Percentiles rank a stretch among this genome's conserved stretches.
These are phyloP conservation scores for Crenichthys baileyi DNA, from an alignment of 2,797 vertebrate genomes.

Conservation along the genomic window DNA sequence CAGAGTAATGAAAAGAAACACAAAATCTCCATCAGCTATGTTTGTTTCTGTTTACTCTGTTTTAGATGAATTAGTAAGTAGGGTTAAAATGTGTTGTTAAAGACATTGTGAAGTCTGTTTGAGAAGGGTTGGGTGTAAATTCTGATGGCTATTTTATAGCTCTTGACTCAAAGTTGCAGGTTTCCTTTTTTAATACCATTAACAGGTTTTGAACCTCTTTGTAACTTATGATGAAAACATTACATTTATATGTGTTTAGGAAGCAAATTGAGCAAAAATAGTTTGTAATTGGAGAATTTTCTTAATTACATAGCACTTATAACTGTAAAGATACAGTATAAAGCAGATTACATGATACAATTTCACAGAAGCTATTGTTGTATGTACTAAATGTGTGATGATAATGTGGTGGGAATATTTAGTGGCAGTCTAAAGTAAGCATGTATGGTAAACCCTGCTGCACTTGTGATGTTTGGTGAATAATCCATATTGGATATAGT, in stretches of 20 bases:
- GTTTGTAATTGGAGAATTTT: conserved; percentile 7
- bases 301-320: conserved; percentile 69
- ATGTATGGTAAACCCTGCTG: conserved; percentile 42
- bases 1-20: background rate
- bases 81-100: conserved; percentile 9
- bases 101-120: conserved; percentile 2
- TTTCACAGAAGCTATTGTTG: conserved; percentile 17
- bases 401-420: conserved; percentile 52
- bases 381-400: conserved; percentile 24
- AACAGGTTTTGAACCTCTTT: background rate
- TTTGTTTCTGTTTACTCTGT: conserved; percentile 11
- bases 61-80: background rate
- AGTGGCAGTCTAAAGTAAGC: conserved; percentile 40
- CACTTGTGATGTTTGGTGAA: conserved; percentile 79
- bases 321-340: conserved; percentile 67
- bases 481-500: conserved; percentile 99
- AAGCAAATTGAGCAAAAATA: conserved; percentile 9
- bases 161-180: background rate
- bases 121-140: conserved; percentile 17
- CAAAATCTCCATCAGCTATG: background rate
- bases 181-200: conserved; percentile 5
- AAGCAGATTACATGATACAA: conserved; percentile 39
- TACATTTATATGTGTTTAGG: conserved; percentile 17
- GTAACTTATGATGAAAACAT: conserved; percentile 1
- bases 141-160: conserved; percentile 15